Base-by-base conservation (phyloP, 2,113 vertebrate genomes). In the Columba livia region DNA sequence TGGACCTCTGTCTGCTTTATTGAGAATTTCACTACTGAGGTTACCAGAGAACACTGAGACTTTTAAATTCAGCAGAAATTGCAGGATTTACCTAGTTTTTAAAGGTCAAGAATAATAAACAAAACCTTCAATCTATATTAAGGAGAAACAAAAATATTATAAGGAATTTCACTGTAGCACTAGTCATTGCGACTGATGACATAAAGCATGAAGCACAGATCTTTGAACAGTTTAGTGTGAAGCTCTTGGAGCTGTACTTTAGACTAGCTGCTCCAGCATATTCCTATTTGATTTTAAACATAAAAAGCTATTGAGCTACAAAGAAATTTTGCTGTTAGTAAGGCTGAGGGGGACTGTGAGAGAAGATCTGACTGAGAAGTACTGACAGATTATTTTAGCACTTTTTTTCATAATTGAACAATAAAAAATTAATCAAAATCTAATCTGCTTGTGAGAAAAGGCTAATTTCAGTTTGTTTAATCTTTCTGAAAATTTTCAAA, bases 1-100 rank as follows among this genome's bases (percentile, higher is more conserved):
- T 81, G 60, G 42, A 92, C 71, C 34, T 60, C 62, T 86, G 60
- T 73, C 31, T 96, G 51, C 50, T 96, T 97, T 88, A 89, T 62
- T 85, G 57, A 51, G 48, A 90, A 80, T 54, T 90, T 95, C 92
- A 66, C 23, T 31, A 84, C 15, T 93, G n/a, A 61, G 21, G 64
- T 94, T 96, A 95, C 81, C 19, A 84, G 57, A 50, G 87, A 90
- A 81, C 67, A 88, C n/a, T 84, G 56, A 72, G 93, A 72, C 9
- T 78, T 80, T 56, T 66, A n/a, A 93, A 77, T 79, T 74, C 28
- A 91, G 15, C 50, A 89, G 3, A 62, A 80, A 89, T 42, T 81
- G 58, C 11, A 1, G 25, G 40, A 74, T 67, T 67, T 36, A n/a
- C 42, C 17, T 51, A 40, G 69, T 12, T 48, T 87, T n/a, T 85